Evolutionary conservation across 2,797 vertebrate genomes (phyloP).

Genomic region (Avahi laniger): DNA sequence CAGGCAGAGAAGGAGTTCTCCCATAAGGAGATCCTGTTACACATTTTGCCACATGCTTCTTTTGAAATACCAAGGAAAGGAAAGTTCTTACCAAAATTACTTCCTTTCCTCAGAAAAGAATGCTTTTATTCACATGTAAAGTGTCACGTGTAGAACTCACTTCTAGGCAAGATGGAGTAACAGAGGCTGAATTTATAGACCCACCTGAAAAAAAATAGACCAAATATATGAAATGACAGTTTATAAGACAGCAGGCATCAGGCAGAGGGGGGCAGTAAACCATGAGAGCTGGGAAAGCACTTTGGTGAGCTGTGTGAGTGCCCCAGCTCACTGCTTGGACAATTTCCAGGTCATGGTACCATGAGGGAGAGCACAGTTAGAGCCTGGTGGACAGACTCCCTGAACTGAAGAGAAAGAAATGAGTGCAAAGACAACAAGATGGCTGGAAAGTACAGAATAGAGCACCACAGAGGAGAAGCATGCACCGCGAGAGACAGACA

Average conservation of each 20-base stretch:
- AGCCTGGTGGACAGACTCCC: not conserved
- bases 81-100: not conserved
- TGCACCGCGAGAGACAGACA: accelerated
- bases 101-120: not conserved
- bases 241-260: not conserved
- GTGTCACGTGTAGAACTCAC: not conserved
- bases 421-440: not conserved
- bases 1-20: not conserved
- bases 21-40: not conserved
- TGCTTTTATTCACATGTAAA: not conserved
- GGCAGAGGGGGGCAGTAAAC: not conserved
- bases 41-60: not conserved
- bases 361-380: not conserved
- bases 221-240: not conserved
- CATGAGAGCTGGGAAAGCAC: not conserved
- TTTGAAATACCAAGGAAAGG: not conserved
- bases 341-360: not conserved
- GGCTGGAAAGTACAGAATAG: not conserved
- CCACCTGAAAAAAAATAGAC: not conserved
- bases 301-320: not conserved
- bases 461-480: not conserved
- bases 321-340: not conserved
- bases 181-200: not conserved
- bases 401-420: not conserved
- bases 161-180: not conserved